These are phyloP conservation scores for Lepidonotus clava DNA, from an alignment of 2,888 invertebrate genomes.

Conservation along the genomic window DNA sequence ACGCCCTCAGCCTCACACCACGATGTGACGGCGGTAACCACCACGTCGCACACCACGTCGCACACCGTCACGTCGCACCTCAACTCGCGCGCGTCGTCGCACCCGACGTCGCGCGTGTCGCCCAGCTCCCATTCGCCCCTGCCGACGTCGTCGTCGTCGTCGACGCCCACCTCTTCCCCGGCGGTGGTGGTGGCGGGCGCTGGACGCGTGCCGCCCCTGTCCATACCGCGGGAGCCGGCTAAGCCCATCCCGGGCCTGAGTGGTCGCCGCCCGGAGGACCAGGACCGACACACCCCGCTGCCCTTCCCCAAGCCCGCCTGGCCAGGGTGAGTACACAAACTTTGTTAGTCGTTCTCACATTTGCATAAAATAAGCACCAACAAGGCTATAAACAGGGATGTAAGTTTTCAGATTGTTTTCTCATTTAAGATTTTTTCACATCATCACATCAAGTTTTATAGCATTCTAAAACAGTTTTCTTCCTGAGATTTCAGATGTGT, in stretches of 20 bases:
- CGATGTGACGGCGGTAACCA: conserved; percentile 27
- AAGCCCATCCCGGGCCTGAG: conserved; percentile 55
- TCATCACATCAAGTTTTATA: no score
- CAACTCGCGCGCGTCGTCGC: conserved; percentile 9
- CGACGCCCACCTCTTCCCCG: background rate
- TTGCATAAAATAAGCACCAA: no score
- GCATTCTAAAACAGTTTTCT: no score
- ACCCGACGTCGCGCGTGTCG: background rate
- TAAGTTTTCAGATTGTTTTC: no score
- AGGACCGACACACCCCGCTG: background rate
- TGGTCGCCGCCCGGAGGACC: conserved; percentile 27
- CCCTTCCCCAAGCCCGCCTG: conserved; percentile 29
- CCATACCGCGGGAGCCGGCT: conserved; percentile 51
- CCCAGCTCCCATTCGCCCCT: background rate
- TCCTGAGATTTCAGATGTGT: no score
- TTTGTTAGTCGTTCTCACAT: background rate
- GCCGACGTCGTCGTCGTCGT: background rate
- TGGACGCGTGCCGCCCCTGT: background rate
- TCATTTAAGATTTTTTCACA: no score
- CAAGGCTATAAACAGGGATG: no score
- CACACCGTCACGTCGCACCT: conserved; percentile 37
- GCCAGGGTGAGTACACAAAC: background rate
- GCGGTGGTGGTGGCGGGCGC: background rate
- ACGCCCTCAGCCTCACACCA: background rate
- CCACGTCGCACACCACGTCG: conserved; percentile 44